These are phyloP conservation scores for Lytechinus pictus DNA, from an alignment of 35 echinoderm and acorn worm genomes.

Conservation along the genomic window DNA sequence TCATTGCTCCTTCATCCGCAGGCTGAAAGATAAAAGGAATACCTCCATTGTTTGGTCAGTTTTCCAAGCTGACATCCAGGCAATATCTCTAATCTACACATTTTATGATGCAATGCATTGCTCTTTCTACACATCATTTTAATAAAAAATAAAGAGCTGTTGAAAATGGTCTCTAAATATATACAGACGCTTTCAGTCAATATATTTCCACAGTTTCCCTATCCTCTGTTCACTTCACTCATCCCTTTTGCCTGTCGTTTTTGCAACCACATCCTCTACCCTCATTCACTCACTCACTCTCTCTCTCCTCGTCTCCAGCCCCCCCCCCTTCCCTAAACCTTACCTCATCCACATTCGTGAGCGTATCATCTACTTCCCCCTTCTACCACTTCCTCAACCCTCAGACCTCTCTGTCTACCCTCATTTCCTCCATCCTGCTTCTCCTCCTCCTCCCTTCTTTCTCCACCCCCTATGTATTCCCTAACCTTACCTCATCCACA, in stretches of 20 bases:
- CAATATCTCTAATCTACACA: no score
- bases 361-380: background rate
- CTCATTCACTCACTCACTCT: background rate
- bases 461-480: background rate
- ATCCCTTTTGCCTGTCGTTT: background rate
- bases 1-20: constrained; percentile 47
- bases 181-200: no score
- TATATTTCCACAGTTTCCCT: no score
- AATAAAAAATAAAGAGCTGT: no score
- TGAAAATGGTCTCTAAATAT: no score
- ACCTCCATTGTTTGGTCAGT: background rate
- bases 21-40: background rate
- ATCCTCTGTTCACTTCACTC: no score
- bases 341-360: background rate
- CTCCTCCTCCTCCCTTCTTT: no score
- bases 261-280: background rate
- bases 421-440: no score
- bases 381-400: background rate
- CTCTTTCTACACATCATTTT: no score
- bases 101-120: no score
- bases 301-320: no score
- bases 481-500: background rate
- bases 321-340: background rate
- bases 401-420: no score
- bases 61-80: background rate